Evolutionary conservation across 2,797 vertebrate species (phyloP).

Genomic region (Okamejei kenojei): DNA sequence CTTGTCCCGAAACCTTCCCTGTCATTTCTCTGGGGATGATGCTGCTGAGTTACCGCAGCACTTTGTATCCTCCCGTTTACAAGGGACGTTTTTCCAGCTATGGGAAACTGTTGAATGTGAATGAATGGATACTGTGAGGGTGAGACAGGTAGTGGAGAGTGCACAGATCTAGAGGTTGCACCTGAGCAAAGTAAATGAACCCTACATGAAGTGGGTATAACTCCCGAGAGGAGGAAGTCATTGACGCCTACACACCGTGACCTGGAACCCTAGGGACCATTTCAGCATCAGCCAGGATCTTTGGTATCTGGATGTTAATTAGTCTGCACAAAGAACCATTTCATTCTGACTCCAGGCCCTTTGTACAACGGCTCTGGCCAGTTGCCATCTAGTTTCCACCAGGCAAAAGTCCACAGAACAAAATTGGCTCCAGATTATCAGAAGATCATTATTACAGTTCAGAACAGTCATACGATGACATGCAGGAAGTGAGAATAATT

Average conservation of each 20-base stretch:
- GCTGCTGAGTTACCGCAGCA: no score
- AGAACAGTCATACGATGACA: neutral
- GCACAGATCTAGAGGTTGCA: neutral
- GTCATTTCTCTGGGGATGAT: no score
- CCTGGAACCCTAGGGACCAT: neutral
- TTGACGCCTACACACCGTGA: neutral
- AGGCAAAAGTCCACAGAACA: neutral
- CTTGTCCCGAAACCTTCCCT: no score
- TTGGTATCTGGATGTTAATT: neutral
- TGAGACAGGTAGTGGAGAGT: no score
- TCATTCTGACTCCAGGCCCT: neutral
- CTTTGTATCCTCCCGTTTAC: no score
- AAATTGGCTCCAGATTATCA: neutral
- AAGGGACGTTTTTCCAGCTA: no score
- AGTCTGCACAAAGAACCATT: neutral
- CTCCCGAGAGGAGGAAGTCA: neutral
- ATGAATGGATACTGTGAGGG: no score
- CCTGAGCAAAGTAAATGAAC: neutral
- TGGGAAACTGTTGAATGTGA: no score
- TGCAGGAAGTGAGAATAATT: neutral
- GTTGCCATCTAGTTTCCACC: neutral
- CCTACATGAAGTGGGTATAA: neutral
- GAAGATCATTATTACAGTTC: neutral
- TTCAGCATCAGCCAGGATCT: neutral
- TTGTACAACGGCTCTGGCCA: neutral